A percentile compares a stretch with the other conserved stretches of the same genome.
Conservation (phyloP, 2,888 invertebrate genomes). For the Cancer borealis region DNA sequence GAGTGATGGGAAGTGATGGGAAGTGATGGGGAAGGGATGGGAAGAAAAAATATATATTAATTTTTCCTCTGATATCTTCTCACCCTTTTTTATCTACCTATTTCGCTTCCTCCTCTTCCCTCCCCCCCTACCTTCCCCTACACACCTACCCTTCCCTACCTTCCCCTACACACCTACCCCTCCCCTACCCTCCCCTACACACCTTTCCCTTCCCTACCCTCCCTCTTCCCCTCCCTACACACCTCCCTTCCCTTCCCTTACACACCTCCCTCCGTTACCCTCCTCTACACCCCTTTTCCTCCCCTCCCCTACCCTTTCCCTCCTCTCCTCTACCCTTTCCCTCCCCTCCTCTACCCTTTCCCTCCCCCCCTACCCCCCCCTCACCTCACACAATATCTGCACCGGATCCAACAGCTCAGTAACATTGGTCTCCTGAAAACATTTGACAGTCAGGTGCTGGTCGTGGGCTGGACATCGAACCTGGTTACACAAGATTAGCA, state of each 20-base stretch:
- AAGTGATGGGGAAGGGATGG: neutral
- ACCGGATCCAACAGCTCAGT: constrained; percentile 46
- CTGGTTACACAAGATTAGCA: constrained; percentile 68
- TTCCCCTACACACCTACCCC: too few relatives aligned
- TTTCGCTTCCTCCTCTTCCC: neutral
- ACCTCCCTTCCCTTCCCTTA: constrained; percentile 39
- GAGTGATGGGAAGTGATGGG: neutral
- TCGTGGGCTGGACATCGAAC: constrained; percentile 66
- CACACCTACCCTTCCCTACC: too few relatives aligned
- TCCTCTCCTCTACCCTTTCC: neutral
- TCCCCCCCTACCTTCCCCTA: too few relatives aligned
- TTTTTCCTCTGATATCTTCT: too few relatives aligned
- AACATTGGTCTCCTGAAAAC: constrained; percentile 41
- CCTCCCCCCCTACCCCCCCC: neutral
- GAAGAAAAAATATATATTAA: neutral
- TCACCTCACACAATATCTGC: constrained; percentile 62
- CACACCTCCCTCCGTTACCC: neutral
- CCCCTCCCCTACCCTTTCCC: too few relatives aligned
- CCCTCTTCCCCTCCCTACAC: too few relatives aligned
- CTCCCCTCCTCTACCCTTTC: too few relatives aligned
- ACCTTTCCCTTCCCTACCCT: neutral
- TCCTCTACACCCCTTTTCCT: neutral
- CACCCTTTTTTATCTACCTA: too few relatives aligned
- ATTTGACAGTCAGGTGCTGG: constrained; percentile 51
- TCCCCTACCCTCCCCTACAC: neutral